These are phyloP conservation scores for Microcebus lehilahytsara DNA, from an alignment of 2,113 vertebrate species.

Conservation along the genomic window DNA sequence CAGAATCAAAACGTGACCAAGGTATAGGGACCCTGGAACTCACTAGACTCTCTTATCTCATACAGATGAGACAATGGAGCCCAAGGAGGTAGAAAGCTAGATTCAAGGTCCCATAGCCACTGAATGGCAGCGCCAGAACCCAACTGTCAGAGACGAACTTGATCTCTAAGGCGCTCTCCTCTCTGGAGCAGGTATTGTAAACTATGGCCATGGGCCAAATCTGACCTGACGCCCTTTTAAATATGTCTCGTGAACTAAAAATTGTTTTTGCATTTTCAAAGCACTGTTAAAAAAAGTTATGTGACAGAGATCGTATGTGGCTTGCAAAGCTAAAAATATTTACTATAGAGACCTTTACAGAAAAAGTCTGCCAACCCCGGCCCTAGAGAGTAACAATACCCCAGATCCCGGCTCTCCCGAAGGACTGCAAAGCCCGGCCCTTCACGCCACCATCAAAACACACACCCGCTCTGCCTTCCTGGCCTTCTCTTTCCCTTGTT, in stretches of 20 bases:
- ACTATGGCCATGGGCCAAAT: not conserved
- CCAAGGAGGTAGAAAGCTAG: not conserved
- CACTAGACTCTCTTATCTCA: not conserved
- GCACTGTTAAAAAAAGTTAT: not conserved
- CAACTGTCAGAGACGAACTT: not conserved
- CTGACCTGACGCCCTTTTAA: not conserved
- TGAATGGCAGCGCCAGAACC: not conserved
- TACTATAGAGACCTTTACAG: not conserved
- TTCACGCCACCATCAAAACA: not conserved
- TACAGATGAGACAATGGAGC: not conserved
- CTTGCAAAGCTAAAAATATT: not conserved
- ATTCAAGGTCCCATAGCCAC: not conserved
- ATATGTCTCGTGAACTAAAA: not conserved
- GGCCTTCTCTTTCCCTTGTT: conserved; percentile 61
- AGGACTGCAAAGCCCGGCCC: not conserved
- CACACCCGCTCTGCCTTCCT: conserved; percentile 64
- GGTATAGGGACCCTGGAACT: not conserved
- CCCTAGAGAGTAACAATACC: rapidly evolving
- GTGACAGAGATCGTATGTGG: rapidly evolving
- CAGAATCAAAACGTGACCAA: not conserved
- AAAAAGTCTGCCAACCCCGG: not conserved
- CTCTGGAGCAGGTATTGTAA: not conserved
- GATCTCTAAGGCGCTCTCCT: not conserved
- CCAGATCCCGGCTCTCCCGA: no score
- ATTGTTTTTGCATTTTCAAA: not conserved